Conservation (phyloP, 2,113 vertebrate species). For the Sturnus vulgaris region DNA sequence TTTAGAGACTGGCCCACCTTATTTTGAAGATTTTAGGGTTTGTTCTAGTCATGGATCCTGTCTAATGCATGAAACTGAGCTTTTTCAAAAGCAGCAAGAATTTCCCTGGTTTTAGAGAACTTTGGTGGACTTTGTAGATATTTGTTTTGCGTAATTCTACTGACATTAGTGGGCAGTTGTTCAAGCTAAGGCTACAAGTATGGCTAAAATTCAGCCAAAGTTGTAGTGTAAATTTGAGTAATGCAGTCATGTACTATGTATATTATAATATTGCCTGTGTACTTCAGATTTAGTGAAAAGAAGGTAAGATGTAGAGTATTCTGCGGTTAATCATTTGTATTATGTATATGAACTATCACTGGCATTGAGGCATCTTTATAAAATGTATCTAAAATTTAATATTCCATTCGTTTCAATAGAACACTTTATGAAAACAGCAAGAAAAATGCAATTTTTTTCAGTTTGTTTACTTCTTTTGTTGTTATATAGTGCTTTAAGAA, state of each 20-base stretch:
- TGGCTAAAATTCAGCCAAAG: background rate
- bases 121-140: background rate
- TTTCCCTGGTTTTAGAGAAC: background rate
- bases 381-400: background rate
- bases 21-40: background rate
- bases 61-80: background rate
- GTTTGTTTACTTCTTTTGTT: background rate
- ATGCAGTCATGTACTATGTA: background rate
- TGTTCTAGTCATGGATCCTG: background rate
- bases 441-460: background rate
- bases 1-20: accelerated
- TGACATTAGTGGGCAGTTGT: background rate
- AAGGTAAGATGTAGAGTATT: background rate
- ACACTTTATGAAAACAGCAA: background rate
- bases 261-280: background rate
- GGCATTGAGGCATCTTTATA: background rate
- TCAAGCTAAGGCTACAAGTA: background rate
- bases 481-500: background rate
- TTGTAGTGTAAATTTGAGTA: background rate
- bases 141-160: background rate
- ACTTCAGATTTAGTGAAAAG: background rate
- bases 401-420: background rate
- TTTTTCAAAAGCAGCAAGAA: background rate
- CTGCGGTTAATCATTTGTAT: background rate
- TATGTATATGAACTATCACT: background rate